A percentile compares a stretch with the other conserved stretches of the same genome.
phyloP scores from a whole-genome alignment of 2,797 vertebrate species.

The Sebastes jordani region DNA sequence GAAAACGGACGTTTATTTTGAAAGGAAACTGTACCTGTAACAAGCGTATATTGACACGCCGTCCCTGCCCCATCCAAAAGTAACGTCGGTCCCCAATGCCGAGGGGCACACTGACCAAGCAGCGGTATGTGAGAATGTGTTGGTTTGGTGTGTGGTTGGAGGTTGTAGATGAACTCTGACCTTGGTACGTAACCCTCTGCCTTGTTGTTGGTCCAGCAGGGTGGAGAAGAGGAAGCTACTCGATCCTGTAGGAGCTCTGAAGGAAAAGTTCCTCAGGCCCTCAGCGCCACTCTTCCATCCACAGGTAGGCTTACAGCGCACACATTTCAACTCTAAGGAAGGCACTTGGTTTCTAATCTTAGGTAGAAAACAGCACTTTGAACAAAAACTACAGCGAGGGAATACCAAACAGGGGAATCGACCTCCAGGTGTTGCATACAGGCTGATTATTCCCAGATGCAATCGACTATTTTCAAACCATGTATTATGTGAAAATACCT shows the following conservation, averaged over 20 bases:
- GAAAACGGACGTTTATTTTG: no score
- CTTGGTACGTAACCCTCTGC: slow-evolving; percentile 96
- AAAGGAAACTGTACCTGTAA: no score
- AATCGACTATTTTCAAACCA: slow-evolving; percentile 65
- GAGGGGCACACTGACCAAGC: no score
- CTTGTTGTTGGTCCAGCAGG: slow-evolving; percentile 97
- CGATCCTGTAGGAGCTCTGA: slow-evolving; percentile 94
- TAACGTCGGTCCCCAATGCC: no score
- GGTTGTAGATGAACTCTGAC: slow-evolving; percentile 54
- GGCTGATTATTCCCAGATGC: slow-evolving; percentile 64
- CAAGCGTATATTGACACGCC: no score
- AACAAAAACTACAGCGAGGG: slow-evolving; percentile 40
- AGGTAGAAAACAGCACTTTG: slow-evolving; percentile 26
- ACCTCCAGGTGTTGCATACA: slow-evolving; percentile 46
- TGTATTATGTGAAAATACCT: slow-evolving; percentile 73
- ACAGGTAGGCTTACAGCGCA: slow-evolving; percentile 84
- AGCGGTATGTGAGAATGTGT: no score
- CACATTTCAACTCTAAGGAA: slow-evolving; percentile 3
- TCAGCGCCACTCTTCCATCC: slow-evolving; percentile 95
- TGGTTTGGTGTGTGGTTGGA: background rate
- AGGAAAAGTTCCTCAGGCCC: slow-evolving; percentile 96
- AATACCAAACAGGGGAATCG: slow-evolving; percentile 32
- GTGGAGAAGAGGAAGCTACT: slow-evolving; percentile 99
- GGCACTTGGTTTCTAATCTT: background rate
- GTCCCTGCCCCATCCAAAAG: no score